Base-by-base conservation (phyloP, 2,797 vertebrate genomes). In the Falco naumanni region DNA sequence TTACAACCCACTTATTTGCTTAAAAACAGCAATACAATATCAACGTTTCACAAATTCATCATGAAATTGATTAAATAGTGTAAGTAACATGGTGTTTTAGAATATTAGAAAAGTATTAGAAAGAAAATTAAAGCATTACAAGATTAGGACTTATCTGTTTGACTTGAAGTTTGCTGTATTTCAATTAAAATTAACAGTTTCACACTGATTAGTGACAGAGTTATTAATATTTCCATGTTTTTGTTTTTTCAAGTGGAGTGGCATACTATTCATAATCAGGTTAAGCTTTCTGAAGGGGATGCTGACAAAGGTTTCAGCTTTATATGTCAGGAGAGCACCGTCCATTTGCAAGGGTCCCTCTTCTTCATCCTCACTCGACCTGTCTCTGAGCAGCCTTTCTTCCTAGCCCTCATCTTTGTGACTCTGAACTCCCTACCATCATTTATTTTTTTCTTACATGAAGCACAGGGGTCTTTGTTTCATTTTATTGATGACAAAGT, bases 161-260 rank as follows among this genome's bases (percentile, higher is more conserved):
- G 63, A 79, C 77, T 16, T 45, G 14, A 88, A 87, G 90, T 76
- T 89, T 72, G 75, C 57, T 75, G 1, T 80, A 94, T 96, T 77
- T 91, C 90, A 96, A 95, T 94, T 96, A 87, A 96, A 92, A 92
- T 87, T 31, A 95, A 89, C 37, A 81, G 88, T 95, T 97, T 93
- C 88, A 91, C 82, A 68, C 33, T 84, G 75, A 70, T 94, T 95
- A 96, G 63, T 51, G 84, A 18, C 78, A 95, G 87, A 2, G 5
- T 31, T 72, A 65, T 64, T 94, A 59, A 90, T 93, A 39, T 87
- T 77, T 47, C 71, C 53, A 13, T 41, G 85, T 83, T 74, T 59
- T 96, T 96, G 90, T 93, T 95, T 95, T 31, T 20, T 25, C 48
- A 4, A 50, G 77, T 33, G 54, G 66, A 86, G 50, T 6, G 65